These are phyloP conservation scores for Xenus cinereus DNA, from an alignment of 2,113 vertebrate species.

Conservation along the genomic window DNA sequence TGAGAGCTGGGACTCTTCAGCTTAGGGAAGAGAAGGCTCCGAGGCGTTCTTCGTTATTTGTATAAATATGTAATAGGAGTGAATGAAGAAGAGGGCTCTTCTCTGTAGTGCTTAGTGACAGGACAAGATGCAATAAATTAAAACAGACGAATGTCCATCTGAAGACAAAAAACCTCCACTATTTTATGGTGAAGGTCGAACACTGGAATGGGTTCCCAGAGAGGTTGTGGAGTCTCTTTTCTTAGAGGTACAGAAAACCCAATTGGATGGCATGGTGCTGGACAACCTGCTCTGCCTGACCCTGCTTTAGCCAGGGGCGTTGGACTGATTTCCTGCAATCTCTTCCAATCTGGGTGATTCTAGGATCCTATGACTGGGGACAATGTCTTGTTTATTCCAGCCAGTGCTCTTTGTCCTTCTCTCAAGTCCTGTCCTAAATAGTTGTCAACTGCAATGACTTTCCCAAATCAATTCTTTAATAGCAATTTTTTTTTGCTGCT, in stretches of 20 bases:
- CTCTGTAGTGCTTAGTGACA: neutral
- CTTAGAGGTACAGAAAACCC: neutral
- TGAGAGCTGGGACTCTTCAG: neutral
- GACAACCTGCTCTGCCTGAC: neutral
- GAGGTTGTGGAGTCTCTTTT: neutral
- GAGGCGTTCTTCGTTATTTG: neutral
- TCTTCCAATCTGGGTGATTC: neutral
- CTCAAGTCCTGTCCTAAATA: neutral
- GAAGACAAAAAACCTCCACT: neutral
- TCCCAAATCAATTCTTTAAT: neutral
- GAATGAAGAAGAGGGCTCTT: neutral
- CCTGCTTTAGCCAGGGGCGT: accelerated
- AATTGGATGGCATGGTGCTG: neutral
- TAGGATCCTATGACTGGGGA: neutral
- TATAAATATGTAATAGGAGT: no score
- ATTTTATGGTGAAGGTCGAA: neutral
- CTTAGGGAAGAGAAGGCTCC: neutral
- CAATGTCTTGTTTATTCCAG: neutral
- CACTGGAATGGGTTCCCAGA: neutral
- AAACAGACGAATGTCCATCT: neutral
- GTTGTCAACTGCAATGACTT: neutral
- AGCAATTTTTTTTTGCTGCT: neutral
- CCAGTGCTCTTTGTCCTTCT: neutral
- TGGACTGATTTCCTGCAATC: neutral
- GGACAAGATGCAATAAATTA: neutral